phyloP scores from a whole-genome alignment of 2,113 vertebrate genomes.

The Leucopsar rothschildi region DNA sequence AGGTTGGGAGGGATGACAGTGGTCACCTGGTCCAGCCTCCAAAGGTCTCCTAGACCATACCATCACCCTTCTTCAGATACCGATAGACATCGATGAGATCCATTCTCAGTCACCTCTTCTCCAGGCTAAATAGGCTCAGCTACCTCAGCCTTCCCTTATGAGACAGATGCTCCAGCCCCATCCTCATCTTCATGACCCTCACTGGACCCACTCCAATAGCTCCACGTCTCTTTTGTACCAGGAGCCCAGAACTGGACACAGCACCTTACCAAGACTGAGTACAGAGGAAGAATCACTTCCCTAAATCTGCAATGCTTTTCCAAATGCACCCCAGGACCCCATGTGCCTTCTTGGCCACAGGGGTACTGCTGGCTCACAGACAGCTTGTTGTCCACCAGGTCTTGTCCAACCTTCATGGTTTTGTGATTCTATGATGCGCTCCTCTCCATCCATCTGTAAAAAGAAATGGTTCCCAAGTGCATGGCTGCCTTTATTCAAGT shows the following conservation, averaged over 20 bases:
- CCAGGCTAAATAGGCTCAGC: neutral
- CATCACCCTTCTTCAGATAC: neutral
- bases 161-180: neutral
- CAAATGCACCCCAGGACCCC: neutral
- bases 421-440: neutral
- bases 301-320: neutral
- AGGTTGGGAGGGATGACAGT: neutral
- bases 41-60: neutral
- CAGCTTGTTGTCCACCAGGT: neutral
- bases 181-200: neutral
- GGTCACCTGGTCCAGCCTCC: neutral
- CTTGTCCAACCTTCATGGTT: neutral
- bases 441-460: neutral
- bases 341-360: neutral
- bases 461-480: neutral
- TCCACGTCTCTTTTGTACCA: neutral
- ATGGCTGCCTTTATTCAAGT: neutral
- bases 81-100: neutral
- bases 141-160: neutral
- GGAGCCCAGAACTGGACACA: neutral
- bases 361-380: neutral
- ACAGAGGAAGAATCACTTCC: neutral
- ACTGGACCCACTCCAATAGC: neutral
- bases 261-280: neutral
- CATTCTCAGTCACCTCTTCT: neutral